Evolutionary conservation across 2,888 invertebrate species (phyloP).

Genomic region (Trachelus troglodyta): DNA sequence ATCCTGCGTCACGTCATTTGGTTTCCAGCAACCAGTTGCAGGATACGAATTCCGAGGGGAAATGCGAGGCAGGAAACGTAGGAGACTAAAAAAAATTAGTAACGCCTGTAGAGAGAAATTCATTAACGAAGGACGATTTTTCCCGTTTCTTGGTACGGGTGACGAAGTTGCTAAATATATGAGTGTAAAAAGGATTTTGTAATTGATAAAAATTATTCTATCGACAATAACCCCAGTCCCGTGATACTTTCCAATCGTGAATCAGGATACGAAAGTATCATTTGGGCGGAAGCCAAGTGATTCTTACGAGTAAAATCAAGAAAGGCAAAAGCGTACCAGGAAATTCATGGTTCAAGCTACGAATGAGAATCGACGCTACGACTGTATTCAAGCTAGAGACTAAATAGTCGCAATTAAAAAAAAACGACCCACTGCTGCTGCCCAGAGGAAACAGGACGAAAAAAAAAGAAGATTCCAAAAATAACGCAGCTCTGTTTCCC

Average conservation of each 20-base stretch:
- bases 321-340: background rate
- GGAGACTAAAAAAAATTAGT: background rate
- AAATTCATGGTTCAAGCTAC: background rate
- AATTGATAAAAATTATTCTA: background rate
- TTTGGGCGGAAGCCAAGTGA: background rate
- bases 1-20: background rate
- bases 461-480: background rate
- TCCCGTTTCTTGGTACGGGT: background rate
- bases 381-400: background rate
- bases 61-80: background rate
- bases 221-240: background rate
- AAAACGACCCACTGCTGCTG: background rate
- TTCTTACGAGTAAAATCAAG: background rate
- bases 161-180: background rate
- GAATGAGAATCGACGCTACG: background rate
- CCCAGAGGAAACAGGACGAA: background rate
- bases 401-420: background rate
- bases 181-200: background rate
- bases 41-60: background rate
- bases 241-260: background rate
- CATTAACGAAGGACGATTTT: background rate
- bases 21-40: background rate
- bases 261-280: background rate
- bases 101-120: background rate
- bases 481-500: background rate